These are phyloP conservation scores for Acrossocheilus wenchowensis DNA, from an alignment of 2,797 vertebrate species.

Conservation along the genomic window DNA sequence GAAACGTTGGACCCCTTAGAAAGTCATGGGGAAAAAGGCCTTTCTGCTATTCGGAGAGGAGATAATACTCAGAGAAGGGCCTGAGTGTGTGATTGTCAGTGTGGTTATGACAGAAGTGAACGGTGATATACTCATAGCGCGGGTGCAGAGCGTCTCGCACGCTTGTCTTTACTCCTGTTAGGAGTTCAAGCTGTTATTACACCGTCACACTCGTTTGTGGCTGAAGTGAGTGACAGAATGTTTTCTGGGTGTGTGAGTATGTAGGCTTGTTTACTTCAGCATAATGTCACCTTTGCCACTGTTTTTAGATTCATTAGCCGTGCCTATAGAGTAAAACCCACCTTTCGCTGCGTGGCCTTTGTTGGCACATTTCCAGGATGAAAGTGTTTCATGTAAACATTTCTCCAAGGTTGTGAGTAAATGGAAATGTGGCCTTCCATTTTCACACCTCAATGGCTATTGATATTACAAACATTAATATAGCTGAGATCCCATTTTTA, in stretches of 20 bases:
- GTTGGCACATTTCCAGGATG: conserved; percentile 39
- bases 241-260: conserved; percentile 31
- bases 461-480: not conserved
- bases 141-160: conserved; percentile 30
- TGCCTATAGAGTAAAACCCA: conserved; percentile 13
- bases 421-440: not conserved
- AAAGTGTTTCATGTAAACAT: conserved; percentile 53
- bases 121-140: conserved; percentile 41
- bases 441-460: not conserved
- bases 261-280: conserved; percentile 43
- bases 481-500: not conserved
- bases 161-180: conserved; percentile 35
- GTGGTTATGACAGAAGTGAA: conserved; percentile 40
- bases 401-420: conserved; percentile 36
- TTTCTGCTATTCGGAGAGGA: conserved; percentile 40
- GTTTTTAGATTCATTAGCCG: conserved; percentile 33
- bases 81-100: conserved; percentile 20
- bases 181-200: conserved; percentile 53
- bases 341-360: conserved; percentile 19
- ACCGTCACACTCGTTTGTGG: not conserved
- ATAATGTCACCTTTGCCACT: conserved; percentile 40
- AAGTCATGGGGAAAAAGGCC: conserved; percentile 1
- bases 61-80: conserved; percentile 17
- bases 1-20: conserved; percentile 23
- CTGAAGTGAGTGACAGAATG: conserved; percentile 21